Base-by-base conservation (phyloP, 2,113 vertebrate genomes). In the Tragelaphus strepsiceros region DNA sequence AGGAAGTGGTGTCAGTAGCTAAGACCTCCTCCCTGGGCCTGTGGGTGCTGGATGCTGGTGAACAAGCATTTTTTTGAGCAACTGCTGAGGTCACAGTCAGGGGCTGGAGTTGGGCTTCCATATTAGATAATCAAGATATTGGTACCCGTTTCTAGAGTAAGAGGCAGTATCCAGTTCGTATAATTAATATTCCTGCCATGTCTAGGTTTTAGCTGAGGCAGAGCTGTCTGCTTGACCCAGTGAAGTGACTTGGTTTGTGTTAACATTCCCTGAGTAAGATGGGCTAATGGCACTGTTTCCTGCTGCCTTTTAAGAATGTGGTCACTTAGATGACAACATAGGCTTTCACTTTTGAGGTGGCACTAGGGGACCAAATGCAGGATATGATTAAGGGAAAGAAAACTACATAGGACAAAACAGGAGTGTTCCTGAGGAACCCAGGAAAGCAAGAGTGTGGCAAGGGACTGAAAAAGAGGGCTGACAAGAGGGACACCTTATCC, bases 11-110 rank as follows among this genome's bases (percentile, higher is more conserved):
- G 58, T 88, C 39, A 0, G 1, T 5, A 54, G 14, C 62, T 15
- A 46, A 51, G 43, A 1, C 8, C 30, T 49, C 26, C 46, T 15
- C 19, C 0, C 6, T 0, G 9, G 16, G 13, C 54, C 17, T 8
- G 28, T 39, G 21, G n/a, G 10, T 53, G 7, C 22, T 12, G 21
- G 21, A 16, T 13, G 10, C 46, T 46, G 17, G 21, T 56, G 61
- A 39, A 14, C 0, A 28, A 39, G 62, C 28, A 58, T 86, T 32
- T 56, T 35, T 35, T 16, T 43, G 24, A 88, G 32, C 35, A 7
- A 56, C 24, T n/a, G 22, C 26, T 51, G 3, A 26, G 58, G 19
- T 11, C 39, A 14, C 21, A 85, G 59, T 10, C 7, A 24, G 32
- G 39, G 78, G 26, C 15, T 22, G 3, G 10, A 8, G 15, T 10